Evolutionary conservation across 1,140 invertebrate genomes (phyloP).

Genomic region (Orius insidiosus): DNA sequence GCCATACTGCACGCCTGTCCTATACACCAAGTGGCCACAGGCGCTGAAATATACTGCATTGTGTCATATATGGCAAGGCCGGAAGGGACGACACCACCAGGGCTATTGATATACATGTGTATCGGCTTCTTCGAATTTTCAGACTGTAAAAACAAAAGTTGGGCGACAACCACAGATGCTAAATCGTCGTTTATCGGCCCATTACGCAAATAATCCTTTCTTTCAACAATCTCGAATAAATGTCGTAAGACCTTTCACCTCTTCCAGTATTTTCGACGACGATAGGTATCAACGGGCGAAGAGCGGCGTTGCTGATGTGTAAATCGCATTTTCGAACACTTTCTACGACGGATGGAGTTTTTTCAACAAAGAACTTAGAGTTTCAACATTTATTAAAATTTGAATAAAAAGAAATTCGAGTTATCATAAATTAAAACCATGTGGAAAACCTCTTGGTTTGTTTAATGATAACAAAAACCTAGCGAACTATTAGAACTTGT

Average conservation of each 20-base stretch:
- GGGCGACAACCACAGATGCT: slow-evolving; percentile 59
- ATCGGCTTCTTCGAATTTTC: slow-evolving; percentile 54
- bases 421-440: too few relatives aligned
- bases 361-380: too few relatives aligned
- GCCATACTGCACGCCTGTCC: slow-evolving; percentile 52
- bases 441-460: too few relatives aligned
- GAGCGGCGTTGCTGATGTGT: neutral
- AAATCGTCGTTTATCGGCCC: slow-evolving; percentile 60
- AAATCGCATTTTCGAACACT: too few relatives aligned
- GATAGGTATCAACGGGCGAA: slow-evolving; percentile 40
- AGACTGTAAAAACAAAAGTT: slow-evolving; percentile 64
- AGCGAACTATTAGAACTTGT: too few relatives aligned
- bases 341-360: too few relatives aligned
- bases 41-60: slow-evolving; percentile 57
- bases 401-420: too few relatives aligned
- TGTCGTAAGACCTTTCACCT: slow-evolving; percentile 65
- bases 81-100: slow-evolving; percentile 51
- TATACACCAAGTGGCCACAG: slow-evolving; percentile 48
- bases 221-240: slow-evolving; percentile 62
- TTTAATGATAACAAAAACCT: too few relatives aligned
- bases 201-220: slow-evolving; percentile 67
- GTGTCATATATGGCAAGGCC: slow-evolving; percentile 65
- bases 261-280: slow-evolving; percentile 64
- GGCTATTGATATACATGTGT: slow-evolving; percentile 55
- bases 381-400: too few relatives aligned